Conservation (phyloP, 2,113 vertebrate genomes). For the Etia nguti region DNA sequence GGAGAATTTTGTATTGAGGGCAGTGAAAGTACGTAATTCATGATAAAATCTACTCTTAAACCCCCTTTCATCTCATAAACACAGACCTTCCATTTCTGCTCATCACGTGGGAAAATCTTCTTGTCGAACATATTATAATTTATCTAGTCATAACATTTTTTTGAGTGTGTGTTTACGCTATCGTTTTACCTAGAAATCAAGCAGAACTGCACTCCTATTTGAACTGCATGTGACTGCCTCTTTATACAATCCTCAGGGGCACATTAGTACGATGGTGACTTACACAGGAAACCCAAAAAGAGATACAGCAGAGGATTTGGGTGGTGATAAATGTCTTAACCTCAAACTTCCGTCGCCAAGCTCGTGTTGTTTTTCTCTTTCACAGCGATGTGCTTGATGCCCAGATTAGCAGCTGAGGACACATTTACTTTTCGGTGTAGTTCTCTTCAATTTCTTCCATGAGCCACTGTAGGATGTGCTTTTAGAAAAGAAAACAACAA, state of each 20-base stretch:
- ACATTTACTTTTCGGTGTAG: neutral
- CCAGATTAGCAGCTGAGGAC: neutral
- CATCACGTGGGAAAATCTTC: neutral
- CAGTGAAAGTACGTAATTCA: neutral
- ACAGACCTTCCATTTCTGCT: neutral
- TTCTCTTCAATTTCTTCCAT: neutral
- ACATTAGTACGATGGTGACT: constrained; percentile 16
- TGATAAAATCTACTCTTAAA: neutral
- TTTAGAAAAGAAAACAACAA: neutral
- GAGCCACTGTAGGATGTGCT: neutral
- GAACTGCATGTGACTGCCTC: neutral
- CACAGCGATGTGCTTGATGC: neutral
- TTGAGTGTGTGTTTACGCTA: neutral
- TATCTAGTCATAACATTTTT: neutral
- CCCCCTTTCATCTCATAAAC: neutral
- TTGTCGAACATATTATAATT: neutral
- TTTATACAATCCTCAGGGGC: constrained; percentile 1
- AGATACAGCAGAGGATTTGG: constrained; percentile 20
- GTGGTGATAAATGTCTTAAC: constrained; percentile 37
- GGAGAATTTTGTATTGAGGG: neutral
- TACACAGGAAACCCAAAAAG: constrained; percentile 49
- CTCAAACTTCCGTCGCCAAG: constrained; percentile 53
- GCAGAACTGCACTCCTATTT: neutral
- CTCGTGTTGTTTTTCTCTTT: constrained; percentile 25
- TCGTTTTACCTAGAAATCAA: neutral